Evolutionary conservation across 2,113 vertebrate genomes (phyloP), one percentile per base, ranked within the genome.

Genomic region (Callorhinus ursinus): DNA sequence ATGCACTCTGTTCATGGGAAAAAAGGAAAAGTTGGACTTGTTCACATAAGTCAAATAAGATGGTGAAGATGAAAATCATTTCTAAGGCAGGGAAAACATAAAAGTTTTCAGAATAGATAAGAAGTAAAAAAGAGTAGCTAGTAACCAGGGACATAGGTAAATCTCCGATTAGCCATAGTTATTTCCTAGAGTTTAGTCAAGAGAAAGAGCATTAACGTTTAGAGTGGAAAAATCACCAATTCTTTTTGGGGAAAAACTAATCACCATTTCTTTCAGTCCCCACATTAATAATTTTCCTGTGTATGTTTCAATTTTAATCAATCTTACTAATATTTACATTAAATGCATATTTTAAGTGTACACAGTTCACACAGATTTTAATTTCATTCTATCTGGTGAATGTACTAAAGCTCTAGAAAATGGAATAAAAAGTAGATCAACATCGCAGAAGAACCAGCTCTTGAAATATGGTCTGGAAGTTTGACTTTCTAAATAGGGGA

Each of bases 301-400:
- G 42, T 77, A 39, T 83, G 63, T 33, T 95, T 93, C 83, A 55
- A 90, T 28, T 91, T 88, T 92, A 36, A 67, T 83, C 61, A 69
- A 10, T 61, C 18, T 97, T 96, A 39, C 36, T 14, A 55, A 83
- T 22, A 77, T 77, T 90, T 71, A n/a, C 14, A 81, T 86, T 76
- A 67, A 93, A 55, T 83, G 39, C 5, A 5, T 36, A 84, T 92
- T 93, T 76, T 61, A 91, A 86, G 21, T 33, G 18, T 57, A 82
- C 14, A 91, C 19, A 61, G 26, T 49, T 51, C 55, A 65, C 67
- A 15, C 2, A 53, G 36, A 79, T 61, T 95, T 95, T 59, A 81
- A 39, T 85, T 95, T 55, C 6, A 16, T 95, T 90, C 57, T 92
- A 51, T n/a, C 36, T 74, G 31, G 14, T 28, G 7, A 83, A 69